A percentile compares a stretch with the other conserved stretches of the same genome.
phyloP scores from a whole-genome alignment of 2,113 vertebrate genomes.

The Urocynchramus pylzowi region DNA sequence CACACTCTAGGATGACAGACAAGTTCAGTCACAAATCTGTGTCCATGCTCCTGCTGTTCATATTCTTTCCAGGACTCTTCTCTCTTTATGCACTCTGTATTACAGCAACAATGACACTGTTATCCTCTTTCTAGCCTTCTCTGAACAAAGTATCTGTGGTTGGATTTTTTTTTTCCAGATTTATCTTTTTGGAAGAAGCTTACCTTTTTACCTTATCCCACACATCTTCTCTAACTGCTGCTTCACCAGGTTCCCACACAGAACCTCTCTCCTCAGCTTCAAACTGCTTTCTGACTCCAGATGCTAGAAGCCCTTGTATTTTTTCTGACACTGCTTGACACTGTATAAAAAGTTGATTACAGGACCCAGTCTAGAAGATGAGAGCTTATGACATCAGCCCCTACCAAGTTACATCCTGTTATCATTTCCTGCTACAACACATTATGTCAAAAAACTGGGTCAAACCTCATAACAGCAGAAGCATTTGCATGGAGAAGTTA shows the following conservation, averaged over 20 bases:
- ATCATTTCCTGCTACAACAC: background rate
- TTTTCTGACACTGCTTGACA: background rate
- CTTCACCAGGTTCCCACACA: background rate
- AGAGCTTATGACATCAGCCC: background rate
- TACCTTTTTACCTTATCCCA: background rate
- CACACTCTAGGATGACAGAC: background rate
- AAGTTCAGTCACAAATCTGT: background rate
- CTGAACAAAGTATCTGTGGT: background rate
- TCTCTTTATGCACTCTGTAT: background rate
- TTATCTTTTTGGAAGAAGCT: background rate
- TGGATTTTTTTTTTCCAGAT: background rate
- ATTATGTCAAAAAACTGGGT: background rate
- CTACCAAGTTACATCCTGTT: background rate
- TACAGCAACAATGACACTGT: background rate
- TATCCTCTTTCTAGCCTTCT: background rate
- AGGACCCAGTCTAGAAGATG: background rate
- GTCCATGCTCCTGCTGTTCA: background rate
- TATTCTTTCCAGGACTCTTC: background rate
- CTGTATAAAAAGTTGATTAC: background rate
- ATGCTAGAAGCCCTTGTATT: background rate
- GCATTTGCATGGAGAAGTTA: background rate
- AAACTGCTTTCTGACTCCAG: background rate
- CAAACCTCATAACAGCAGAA: background rate
- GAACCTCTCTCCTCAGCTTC: background rate
- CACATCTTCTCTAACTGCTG: background rate